phyloP scores from a whole-genome alignment of 2,888 invertebrate species.

The Chaitophorus viminalis region DNA sequence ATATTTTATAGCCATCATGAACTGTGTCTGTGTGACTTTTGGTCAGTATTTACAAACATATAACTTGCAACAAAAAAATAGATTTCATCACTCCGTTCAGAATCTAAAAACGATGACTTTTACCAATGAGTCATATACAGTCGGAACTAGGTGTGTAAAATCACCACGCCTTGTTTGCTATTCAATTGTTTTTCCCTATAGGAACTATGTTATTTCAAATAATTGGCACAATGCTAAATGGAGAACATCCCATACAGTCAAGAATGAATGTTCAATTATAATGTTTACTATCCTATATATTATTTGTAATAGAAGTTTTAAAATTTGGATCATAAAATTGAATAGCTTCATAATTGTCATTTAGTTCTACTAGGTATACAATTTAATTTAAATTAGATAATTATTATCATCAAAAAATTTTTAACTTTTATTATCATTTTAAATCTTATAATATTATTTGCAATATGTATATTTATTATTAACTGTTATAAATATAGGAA shows the following conservation, averaged over 20 bases:
- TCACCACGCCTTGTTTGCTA: slow-evolving; percentile 24
- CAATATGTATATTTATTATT: too few relatives aligned
- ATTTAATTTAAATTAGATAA: background rate
- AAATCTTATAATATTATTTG: too few relatives aligned
- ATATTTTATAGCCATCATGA: background rate
- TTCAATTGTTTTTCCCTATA: slow-evolving; percentile 13
- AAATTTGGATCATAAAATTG: background rate
- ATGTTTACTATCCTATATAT: background rate
- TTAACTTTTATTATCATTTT: background rate
- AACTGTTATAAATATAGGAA: too few relatives aligned
- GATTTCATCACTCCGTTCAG: too few relatives aligned
- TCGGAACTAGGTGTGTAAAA: slow-evolving; percentile 27
- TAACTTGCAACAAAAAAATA: background rate
- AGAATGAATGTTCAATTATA: background rate
- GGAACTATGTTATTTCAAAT: slow-evolving; percentile 39
- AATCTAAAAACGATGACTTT: slow-evolving; percentile 15
- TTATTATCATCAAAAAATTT: background rate
- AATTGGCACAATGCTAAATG: slow-evolving; percentile 42
- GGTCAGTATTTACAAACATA: background rate
- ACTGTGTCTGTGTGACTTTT: background rate
- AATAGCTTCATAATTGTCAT: background rate
- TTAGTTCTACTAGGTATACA: background rate
- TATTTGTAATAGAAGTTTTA: background rate
- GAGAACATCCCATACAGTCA: background rate
- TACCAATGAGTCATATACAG: slow-evolving; percentile 42